Percentiles rank a stretch among this genome's conserved stretches.
phyloP scores from a whole-genome alignment of 1,140 invertebrate genomes.

The Panagrolaimus sp. region DNA sequence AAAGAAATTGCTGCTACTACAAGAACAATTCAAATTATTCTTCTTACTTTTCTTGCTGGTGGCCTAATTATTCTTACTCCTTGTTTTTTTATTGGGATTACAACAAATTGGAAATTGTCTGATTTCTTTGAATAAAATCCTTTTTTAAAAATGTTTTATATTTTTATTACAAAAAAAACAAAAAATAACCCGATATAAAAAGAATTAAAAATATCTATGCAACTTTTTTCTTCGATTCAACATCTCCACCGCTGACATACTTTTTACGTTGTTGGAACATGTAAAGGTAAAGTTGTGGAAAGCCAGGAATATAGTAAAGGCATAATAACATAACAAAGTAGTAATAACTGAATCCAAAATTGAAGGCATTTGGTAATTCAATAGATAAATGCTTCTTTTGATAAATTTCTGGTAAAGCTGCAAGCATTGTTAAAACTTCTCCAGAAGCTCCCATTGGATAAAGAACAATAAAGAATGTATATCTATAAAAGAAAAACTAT shows the following conservation, averaged over 20 bases:
- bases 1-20: no score
- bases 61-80: no score
- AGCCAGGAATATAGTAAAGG: conserved; percentile 80
- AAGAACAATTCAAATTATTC: no score
- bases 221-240: conserved; percentile 20
- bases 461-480: conserved; percentile 82
- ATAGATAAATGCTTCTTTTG: conserved; percentile 70
- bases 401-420: conserved; percentile 69
- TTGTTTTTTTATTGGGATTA: no score
- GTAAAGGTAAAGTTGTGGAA: conserved; percentile 75
- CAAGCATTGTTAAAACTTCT: conserved; percentile 78
- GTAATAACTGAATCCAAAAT: conserved; percentile 80
- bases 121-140: neutral
- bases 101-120: neutral
- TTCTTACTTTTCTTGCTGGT: no score
- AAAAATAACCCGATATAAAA: neutral
- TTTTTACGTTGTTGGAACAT: conserved; percentile 82
- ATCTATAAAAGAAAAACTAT: conserved; percentile 66
- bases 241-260: conserved; percentile 64
- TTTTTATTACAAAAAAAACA: neutral
- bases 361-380: conserved; percentile 75
- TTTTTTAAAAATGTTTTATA: neutral
- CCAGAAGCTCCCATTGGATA: conserved; percentile 91
- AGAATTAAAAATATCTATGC: neutral
- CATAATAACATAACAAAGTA: conserved; percentile 73